These are phyloP conservation scores for Muntiacus reevesi DNA, from an alignment of 2,113 vertebrate species.

Conservation along the genomic window DNA sequence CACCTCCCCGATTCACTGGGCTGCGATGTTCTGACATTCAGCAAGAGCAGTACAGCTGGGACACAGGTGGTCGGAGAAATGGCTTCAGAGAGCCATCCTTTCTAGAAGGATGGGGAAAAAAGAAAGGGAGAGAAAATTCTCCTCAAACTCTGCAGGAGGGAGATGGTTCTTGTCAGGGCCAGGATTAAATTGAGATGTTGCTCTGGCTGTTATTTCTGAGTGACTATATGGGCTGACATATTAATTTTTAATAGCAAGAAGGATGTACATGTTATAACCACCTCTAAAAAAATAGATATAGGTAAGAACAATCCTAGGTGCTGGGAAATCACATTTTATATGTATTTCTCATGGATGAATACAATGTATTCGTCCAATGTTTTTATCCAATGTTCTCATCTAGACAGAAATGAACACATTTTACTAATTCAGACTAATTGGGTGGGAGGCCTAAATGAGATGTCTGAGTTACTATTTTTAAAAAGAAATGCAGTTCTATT, in stretches of 20 bases:
- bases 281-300: conserved; percentile 26
- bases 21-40: conserved; percentile 37
- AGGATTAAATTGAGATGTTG: conserved; percentile 5
- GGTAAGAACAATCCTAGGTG: not conserved
- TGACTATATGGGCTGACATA: conserved; percentile 17
- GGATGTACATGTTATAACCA: conserved; percentile 8
- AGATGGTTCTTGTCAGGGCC: not conserved
- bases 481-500: conserved; percentile 36
- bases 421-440: conserved; percentile 44
- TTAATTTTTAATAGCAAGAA: conserved; percentile 57
- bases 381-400: not conserved
- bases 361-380: not conserved
- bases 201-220: not conserved
- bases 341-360: not conserved
- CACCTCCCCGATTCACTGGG: not conserved
- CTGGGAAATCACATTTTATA: not conserved
- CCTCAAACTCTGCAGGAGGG: not conserved
- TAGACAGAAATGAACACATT: not conserved
- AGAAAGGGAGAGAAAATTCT: not conserved
- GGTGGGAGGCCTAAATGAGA: not conserved
- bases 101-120: not conserved
- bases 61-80: conserved; percentile 41
- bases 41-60: conserved; percentile 31
- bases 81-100: not conserved
- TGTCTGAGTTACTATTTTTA: conserved; percentile 37